Evolutionary conservation across 2,797 vertebrate genomes (phyloP), one percentile per base, ranked within the genome.

Genomic region (Galaxias olidus): DNA sequence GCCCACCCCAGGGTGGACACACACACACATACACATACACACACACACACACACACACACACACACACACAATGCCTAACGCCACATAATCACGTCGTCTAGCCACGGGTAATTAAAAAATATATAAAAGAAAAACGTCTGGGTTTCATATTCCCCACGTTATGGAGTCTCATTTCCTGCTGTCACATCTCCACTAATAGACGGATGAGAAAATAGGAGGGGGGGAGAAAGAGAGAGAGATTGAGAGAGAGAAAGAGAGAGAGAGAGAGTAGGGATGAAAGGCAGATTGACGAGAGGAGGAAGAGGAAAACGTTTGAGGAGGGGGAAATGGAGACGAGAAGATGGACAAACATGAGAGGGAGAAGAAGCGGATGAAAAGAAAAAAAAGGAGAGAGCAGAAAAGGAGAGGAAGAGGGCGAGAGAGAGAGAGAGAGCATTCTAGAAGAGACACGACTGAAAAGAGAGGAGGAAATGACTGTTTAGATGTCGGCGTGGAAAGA

Each of bases 211-310:
- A 30, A 30, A 6, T 2, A 30, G 30, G 30, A 6, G 30, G 30
- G 30, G 2, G 30, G 10, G 61, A 63, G 61, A 60, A 49, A 59
- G 49, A 14, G 52, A 76, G 46, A n/a, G n/a, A n/a, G n/a, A n/a
- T n/a, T n/a, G n/a, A n/a, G n/a, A n/a, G 30, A 6, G 30, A 6
- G 30, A 3, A 6, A 18, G 61, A 63, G 61, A 60, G 50, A 59
- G 49, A 14, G 52, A 76, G 46, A n/a, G 66, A 63, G 74, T 0
- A 0, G 40, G 54, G 65, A 51, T 75, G 74, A 82, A 79, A 78
- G 69, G 72, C 74, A 72, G 54, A 46, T 13, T 46, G 69, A 68
- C 52, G 65, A 69, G 51, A 1, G 20, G 45, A 68, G 81, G 82
- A 61, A 74, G 73, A 74, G 46, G 52, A 63, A 58, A 54, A 59